Conservation (phyloP, 2,113 vertebrate genomes). For the Centrocercus urophasianus region DNA sequence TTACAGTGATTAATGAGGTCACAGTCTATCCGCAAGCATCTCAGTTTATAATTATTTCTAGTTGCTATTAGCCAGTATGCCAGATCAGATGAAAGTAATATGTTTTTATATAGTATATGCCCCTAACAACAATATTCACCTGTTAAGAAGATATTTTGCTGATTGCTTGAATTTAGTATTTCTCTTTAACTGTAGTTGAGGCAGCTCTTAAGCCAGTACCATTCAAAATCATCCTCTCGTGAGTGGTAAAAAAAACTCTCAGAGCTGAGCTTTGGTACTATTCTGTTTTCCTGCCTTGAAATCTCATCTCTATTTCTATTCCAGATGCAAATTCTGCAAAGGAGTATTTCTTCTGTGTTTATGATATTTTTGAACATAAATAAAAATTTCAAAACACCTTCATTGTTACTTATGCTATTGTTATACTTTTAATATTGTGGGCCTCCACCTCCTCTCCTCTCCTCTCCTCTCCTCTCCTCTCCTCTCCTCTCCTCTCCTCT, state of each 20-base stretch:
- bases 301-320: neutral
- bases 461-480: too few relatives aligned
- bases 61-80: neutral
- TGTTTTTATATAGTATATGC: neutral
- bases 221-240: neutral
- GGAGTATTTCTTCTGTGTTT: neutral
- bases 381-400: neutral
- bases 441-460: too few relatives aligned
- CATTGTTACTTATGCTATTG: neutral
- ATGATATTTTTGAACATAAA: neutral
- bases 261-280: neutral
- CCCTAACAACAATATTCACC: neutral
- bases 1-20: conserved; percentile 78
- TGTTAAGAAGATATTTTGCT: neutral
- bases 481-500: too few relatives aligned
- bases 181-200: neutral
- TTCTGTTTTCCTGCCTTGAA: neutral
- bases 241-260: neutral
- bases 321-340: neutral
- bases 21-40: conserved; percentile 57
- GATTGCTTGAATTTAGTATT: neutral
- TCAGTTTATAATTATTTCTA: conserved; percentile 63
- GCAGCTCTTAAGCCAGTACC: neutral
- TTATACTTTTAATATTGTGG: neutral
- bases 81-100: neutral